phyloP scores from a whole-genome alignment of 2,113 vertebrate genomes.

The Cinclus mexicanus region DNA sequence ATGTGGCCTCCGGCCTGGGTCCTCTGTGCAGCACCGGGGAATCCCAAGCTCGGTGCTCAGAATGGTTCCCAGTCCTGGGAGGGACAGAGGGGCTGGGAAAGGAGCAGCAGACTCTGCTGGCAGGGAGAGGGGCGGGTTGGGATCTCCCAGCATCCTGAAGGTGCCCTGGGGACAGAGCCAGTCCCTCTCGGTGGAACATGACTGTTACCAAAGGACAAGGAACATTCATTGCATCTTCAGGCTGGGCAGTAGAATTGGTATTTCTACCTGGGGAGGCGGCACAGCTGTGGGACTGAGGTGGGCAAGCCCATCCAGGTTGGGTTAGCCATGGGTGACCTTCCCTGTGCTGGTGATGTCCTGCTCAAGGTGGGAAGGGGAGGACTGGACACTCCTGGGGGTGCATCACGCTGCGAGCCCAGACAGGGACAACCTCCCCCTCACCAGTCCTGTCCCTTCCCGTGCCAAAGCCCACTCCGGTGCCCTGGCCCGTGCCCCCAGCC shows the following conservation, averaged over 20 bases:
- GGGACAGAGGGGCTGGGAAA: neutral
- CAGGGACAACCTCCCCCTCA: neutral
- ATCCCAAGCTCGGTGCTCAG: neutral
- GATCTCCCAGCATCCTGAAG: neutral
- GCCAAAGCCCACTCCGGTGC: neutral
- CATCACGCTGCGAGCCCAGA: accelerated
- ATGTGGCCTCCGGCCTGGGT: neutral
- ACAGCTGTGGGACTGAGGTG: neutral
- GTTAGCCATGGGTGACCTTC: neutral
- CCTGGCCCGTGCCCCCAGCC: accelerated
- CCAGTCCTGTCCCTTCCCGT: neutral
- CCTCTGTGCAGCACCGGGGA: neutral
- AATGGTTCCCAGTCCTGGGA: neutral
- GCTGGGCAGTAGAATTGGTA: accelerated
- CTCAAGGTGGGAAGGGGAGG: neutral
- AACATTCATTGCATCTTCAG: neutral
- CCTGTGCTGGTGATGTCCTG: neutral
- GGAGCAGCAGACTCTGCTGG: neutral
- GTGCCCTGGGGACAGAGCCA: neutral
- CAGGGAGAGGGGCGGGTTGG: neutral
- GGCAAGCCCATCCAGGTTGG: neutral
- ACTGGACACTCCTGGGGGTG: neutral
- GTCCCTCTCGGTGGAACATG: accelerated
- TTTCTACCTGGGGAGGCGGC: neutral
- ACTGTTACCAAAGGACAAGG: accelerated